A percentile compares a stretch with the other conserved stretches of the same genome.
Evolutionary conservation across 2,797 vertebrate species (phyloP).

Genomic region (Pipistrellus nathusii): DNA sequence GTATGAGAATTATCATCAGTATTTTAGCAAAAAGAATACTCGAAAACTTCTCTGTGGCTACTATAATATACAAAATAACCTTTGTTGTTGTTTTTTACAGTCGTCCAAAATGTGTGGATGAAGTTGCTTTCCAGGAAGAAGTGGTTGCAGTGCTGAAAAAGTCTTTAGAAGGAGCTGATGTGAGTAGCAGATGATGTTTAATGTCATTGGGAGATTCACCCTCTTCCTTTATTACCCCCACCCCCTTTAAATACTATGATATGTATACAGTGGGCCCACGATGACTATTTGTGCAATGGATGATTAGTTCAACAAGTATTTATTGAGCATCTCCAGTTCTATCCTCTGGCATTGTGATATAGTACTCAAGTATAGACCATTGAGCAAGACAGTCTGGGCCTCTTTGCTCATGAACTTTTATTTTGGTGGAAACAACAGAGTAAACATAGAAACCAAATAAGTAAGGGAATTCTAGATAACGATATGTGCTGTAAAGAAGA

Average conservation of each 20-base stretch:
- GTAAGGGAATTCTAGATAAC: not conserved
- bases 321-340: not conserved
- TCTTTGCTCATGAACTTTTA: not conserved
- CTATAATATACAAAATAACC: not conserved
- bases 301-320: constrained; percentile 20
- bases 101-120: constrained; percentile 96
- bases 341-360: not conserved
- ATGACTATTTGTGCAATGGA: not conserved
- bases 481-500: constrained; percentile 2
- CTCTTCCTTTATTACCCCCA: constrained; percentile 13
- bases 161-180: constrained; percentile 96
- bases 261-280: not conserved
- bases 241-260: constrained; percentile 7
- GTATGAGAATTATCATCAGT: constrained; percentile 16
- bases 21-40: constrained; percentile 44
- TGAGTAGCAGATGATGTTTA: constrained; percentile 87
- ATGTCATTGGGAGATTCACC: not conserved
- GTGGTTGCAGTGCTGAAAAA: constrained; percentile 97
- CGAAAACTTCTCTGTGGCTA: not conserved
- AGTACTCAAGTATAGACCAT: constrained; percentile 22
- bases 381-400: not conserved
- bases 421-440: constrained; percentile 16
- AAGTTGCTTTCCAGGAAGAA: constrained; percentile 98
- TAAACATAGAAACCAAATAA: constrained; percentile 38
- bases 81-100: constrained; percentile 84